Evolutionary conservation across 1,140 invertebrate species (phyloP).

Genomic region (Drosophila simulans): DNA sequence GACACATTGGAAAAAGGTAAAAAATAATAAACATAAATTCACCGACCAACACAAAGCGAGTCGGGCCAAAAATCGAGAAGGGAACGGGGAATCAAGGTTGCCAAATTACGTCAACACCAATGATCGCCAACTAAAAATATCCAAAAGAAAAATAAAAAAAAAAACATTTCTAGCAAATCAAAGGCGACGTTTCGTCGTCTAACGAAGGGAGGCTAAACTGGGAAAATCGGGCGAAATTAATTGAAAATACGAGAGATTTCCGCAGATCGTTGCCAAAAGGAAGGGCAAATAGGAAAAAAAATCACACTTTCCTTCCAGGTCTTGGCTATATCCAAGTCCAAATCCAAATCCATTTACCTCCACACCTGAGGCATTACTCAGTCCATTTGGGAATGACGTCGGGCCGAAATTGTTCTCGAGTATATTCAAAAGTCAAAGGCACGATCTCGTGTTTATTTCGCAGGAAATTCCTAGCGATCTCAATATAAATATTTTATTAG

Average conservation of each 20-base stretch:
- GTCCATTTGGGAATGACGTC: constrained; percentile 49
- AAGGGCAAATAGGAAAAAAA: constrained; percentile 8
- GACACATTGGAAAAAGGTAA: constrained; percentile 80
- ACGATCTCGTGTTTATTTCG: constrained; percentile 38
- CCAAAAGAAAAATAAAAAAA: constrained; percentile 28
- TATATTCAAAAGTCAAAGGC: constrained; percentile 77
- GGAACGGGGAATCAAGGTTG: constrained; percentile 75
- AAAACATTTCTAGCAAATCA: constrained; percentile 64
- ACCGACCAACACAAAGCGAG: constrained; percentile 43
- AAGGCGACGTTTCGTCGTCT: constrained; percentile 72
- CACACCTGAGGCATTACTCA: constrained; percentile 47
- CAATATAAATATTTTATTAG: constrained; percentile 79
- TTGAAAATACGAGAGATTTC: constrained; percentile 70
- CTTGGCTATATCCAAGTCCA: constrained; percentile 3
- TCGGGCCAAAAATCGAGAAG: constrained; percentile 23
- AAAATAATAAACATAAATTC: constrained; percentile 81
- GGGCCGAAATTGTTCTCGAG: constrained; percentile 41
- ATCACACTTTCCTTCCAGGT: constrained; percentile 47
- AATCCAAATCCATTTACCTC: constrained; percentile 33
- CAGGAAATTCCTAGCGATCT: constrained; percentile 69
- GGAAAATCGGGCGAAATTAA: constrained; percentile 57
- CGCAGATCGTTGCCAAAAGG: constrained; percentile 66
- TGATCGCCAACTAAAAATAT: constrained; percentile 75
- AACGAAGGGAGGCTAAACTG: constrained; percentile 34
- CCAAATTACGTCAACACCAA: constrained; percentile 80